Percentiles rank a stretch among this genome's conserved stretches.
Evolutionary conservation across 2,113 vertebrate species (phyloP).

Genomic region (Meriones unguiculatus): DNA sequence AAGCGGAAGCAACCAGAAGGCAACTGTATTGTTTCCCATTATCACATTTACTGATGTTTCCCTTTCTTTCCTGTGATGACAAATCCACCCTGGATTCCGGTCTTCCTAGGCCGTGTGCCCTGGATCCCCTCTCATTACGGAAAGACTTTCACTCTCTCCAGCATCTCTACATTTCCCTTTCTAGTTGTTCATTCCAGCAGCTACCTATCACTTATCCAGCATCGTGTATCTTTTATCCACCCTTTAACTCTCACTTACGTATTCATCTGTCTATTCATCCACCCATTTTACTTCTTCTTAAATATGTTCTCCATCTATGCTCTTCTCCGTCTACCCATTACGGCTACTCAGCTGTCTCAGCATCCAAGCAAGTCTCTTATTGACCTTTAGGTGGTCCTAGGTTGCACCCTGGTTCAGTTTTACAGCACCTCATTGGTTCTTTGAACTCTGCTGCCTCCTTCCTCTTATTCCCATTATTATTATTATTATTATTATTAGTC

Average conservation of each 20-base stretch:
- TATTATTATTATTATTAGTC: background rate
- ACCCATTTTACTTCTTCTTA: background rate
- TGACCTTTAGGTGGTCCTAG: background rate
- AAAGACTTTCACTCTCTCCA: background rate
- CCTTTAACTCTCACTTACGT: background rate
- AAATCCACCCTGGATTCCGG: background rate
- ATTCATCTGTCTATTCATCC: background rate
- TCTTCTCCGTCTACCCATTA: background rate
- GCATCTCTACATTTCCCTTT: background rate
- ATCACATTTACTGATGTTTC: background rate
- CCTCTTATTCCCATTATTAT: background rate
- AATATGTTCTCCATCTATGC: background rate
- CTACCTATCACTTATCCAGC: background rate
- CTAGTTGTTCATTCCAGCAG: background rate
- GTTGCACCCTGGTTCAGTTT: background rate
- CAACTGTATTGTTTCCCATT: background rate
- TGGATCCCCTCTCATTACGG: background rate
- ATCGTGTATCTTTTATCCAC: background rate
- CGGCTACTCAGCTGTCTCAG: background rate
- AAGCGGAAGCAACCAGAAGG: background rate
- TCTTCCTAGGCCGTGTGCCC: background rate
- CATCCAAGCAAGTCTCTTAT: background rate
- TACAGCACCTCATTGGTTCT: background rate
- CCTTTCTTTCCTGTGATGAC: background rate
- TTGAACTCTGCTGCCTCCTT: background rate